These are phyloP conservation scores for Petaurus breviceps DNA, from an alignment of 2,113 vertebrate species.

Conservation along the genomic window DNA sequence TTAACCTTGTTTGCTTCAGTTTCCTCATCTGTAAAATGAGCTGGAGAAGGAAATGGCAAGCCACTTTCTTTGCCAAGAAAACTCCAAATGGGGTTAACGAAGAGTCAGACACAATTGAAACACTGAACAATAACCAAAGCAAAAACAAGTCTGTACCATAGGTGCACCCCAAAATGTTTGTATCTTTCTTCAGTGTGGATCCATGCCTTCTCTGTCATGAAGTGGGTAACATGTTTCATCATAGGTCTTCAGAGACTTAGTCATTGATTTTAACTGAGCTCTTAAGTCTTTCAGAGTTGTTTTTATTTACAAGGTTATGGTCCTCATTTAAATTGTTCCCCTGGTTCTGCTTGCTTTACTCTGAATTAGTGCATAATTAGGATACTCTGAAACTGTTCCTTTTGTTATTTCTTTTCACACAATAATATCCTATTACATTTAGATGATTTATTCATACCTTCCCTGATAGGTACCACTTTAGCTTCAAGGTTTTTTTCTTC, in stretches of 20 bases:
- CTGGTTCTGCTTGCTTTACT: not conserved
- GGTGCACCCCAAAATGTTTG: not conserved
- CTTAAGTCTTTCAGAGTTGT: not conserved
- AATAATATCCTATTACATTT: not conserved
- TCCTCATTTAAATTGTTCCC: not conserved
- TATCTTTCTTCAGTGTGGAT: not conserved
- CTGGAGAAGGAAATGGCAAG: no score
- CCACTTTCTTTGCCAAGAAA: no score
- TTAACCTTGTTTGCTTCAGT: no score
- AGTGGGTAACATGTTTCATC: not conserved
- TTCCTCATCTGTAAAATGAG: no score
- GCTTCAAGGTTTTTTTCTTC: not conserved
- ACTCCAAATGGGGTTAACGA: no score
- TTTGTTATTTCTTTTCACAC: not conserved
- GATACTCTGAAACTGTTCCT: not conserved
- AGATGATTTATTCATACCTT: not conserved
- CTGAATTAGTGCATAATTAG: not conserved
- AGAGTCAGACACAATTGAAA: no score
- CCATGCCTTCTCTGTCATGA: not conserved
- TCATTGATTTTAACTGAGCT: not conserved
- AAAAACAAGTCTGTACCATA: not conserved
- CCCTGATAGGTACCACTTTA: not conserved
- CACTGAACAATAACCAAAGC: no score
- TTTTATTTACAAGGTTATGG: not conserved
- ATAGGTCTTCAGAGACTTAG: not conserved